Evolutionary conservation across 1,140 invertebrate species (phyloP), one percentile per base, ranked within the genome.

Genomic region (Teleopsis dalmanni): DNA sequence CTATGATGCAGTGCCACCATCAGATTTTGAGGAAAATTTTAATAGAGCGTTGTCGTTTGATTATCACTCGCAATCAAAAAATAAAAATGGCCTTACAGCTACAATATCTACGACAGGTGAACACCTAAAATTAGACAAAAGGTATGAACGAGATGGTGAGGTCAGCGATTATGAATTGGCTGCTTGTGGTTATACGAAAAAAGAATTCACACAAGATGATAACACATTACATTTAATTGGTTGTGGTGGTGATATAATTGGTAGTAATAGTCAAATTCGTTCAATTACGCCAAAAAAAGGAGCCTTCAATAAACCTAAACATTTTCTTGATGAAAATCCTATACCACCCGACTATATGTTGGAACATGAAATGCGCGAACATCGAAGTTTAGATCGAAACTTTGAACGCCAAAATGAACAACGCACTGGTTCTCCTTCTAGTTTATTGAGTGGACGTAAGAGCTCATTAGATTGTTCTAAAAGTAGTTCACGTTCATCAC

Each of bases 1-100:
- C 55, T 77, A 79, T 54, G 77, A 78, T 58, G 76, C 76, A 37
- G 72, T 74, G 40, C 70, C 71, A 26, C 75, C 76, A 35, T 74
- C 75, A 14, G 74, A 72, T 48, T 75, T 75, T 23, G 68, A 70
- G 29, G 73, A 41, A 34, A 71, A 54, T 22, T 53, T 51, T 50
- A 57, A 55, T 8, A 54, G 58, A 23, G 48, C 48, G 31, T 40
- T 47, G 5, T 53, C 18, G 19, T 47, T 53, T 42, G 37, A 55
- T 1, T 29, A 26, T 26, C 4, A 11, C 1, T 10, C 33, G 4
- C 13, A 34, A 4, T 4, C 4, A 14, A 35, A 19, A 18, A 11
- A 26, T 18, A 44, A 42, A 35, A 41, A 6, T 27, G 18, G 25
- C 18, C 3, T 10, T n/a, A 22, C 33, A 11, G 29, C 16, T 34